Evolutionary conservation across 1,140 invertebrate species (phyloP), one percentile per base, ranked within the genome.

Genomic region (Drosophila sulfurigaster): DNA sequence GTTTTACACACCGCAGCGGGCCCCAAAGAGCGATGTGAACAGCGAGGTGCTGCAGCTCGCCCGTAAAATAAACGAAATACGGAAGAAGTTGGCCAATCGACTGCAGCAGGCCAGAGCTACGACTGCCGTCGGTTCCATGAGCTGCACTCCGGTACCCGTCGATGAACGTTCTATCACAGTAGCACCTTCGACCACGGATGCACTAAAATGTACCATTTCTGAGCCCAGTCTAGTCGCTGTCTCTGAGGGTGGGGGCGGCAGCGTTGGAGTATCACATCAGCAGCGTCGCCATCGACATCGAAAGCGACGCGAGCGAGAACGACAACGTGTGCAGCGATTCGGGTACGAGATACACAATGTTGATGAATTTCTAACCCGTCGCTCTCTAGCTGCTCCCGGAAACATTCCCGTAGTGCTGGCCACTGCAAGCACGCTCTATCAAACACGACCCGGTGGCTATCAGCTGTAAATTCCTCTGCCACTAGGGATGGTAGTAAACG

Each of bases 391-490:
- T 5, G 72, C 94, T 54, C 96, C 96, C 3, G 96, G 96, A 5
- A 97, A 97, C 88, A 96, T 97, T 64, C 96, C 96, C 6, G 96
- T 97, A 2, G 96, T 97, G 1, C 92, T 97, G 30, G 95, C 96
- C 41, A 95, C 95, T 49, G 95, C 96, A 0, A 96, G 95, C 51
- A 94, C 95, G 0, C 92, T 97, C 6, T 97, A 97, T 90, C 95
- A 96, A 83, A 97, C 96, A 0, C 94, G 95, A 51, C 86, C 93
- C 0, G 95, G 95, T 11, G 95, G 95, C 15, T 94, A 94, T 54
- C 96, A 96, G 83, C 94, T 94, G 16, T 96, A 97, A 91, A 93
- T 96, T 38, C 93, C 94, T 0, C 87, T 97, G 58, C 96, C 96
- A 0, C 92, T 97, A 52, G 96, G 96, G 6, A 97, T 96, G 90